These are phyloP conservation scores for Rhopalosiphum padi DNA, from an alignment of 1,140 invertebrate species.

Conservation along the genomic window DNA sequence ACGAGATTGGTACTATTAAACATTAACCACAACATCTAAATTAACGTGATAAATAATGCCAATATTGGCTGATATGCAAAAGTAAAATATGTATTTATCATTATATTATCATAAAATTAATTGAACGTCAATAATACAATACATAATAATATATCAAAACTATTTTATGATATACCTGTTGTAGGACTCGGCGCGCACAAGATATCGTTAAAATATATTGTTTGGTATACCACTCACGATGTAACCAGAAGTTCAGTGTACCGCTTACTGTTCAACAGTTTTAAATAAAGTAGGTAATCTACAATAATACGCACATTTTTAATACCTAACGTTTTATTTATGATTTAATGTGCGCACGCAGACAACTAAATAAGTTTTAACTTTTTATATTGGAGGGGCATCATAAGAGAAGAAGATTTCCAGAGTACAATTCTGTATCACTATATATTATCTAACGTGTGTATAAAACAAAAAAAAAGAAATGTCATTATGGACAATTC, in stretches of 20 bases:
- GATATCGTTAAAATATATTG: not conserved
- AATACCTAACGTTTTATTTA: not conserved
- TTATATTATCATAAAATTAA: not conserved
- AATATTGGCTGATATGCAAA: not conserved
- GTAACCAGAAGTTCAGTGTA: not conserved
- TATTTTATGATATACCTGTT: not conserved
- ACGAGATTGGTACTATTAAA: not conserved
- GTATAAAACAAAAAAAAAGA: not conserved
- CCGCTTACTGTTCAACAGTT: not conserved
- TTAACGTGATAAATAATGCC: not conserved
- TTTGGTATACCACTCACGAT: not conserved
- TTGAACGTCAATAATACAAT: not conserved
- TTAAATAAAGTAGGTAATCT: not conserved
- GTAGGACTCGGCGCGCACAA: not conserved
- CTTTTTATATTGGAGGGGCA: not conserved
- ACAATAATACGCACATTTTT: not conserved
- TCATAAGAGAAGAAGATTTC: not conserved
- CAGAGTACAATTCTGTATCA: not conserved
- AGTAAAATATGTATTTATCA: not conserved
- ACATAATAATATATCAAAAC: not conserved
- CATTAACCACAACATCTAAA: not conserved
- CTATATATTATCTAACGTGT: too few species aligned
- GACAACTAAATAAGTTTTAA: not conserved
- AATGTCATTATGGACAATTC: not conserved
- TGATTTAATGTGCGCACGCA: not conserved